Base-by-base conservation (phyloP, 2,113 vertebrate genomes). In the Siphamia tubifer region DNA sequence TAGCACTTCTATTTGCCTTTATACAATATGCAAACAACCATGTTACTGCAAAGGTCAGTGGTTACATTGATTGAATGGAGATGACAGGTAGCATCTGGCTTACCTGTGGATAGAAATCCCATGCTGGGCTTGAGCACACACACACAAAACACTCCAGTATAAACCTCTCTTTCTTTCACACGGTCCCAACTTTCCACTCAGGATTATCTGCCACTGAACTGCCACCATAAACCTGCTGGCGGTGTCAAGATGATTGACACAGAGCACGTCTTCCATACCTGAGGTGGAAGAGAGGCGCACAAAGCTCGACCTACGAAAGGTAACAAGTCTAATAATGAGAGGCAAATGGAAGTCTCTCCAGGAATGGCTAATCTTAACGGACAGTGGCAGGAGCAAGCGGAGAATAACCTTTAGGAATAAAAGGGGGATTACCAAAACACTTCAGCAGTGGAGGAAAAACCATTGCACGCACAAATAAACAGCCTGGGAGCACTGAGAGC, bases 381-480 rank as follows among this genome's bases (percentile, higher is more conserved):
- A 70, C 83, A 87, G 83, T 77, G 49, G 57, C 38, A 48, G 76
- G 73, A 85, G 78, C 72, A 68, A 75, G 82, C 58, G 53, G 61
- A 80, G 87, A 90, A 86, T 82, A 88, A 89, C 87, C 86, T 90
- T 73, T 79, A 2, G 79, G 78, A 89, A 92, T 89, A 92, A 91
- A 91, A 88, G 88, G 79, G 77, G 91, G 90, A 92, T 92, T 92
- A 92, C 61, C 60, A 43, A 88, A 58, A 84, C 84, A 83, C 90
- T 90, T 88, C 79, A 83, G 83, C 40, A 8, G 79, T 60, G 13
- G 53, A 72, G 55, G 44, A 84, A 87, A 85, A 87, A 79, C 68
- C 71, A 81, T 53, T 80, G 79, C 72, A 73, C 68, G 74, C 85
- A 79, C 85, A 90, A 92, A 91, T 91, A 92, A 93, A 92, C 87